phyloP scores from a whole-genome alignment of 2,888 invertebrate genomes.

The Leucania comma region DNA sequence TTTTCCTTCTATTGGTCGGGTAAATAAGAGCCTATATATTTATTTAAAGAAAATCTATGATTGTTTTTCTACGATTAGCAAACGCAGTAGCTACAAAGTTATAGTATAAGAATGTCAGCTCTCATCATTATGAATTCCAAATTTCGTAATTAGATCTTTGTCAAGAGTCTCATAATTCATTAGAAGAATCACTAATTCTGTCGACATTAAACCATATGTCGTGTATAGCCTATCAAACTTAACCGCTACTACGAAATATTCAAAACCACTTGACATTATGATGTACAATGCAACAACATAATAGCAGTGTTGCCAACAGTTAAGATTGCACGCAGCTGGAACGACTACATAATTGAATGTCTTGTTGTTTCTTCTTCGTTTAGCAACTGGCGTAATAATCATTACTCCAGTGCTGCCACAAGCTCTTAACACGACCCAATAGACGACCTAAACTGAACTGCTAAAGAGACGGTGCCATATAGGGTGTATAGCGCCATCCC shows the following conservation, averaged over 20 bases:
- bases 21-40: too few relatives aligned
- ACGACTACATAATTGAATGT: constrained; percentile 50
- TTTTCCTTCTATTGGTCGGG: neutral
- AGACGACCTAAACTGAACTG: too few relatives aligned
- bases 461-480: too few relatives aligned
- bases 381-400: constrained; percentile 1
- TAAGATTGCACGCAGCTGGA: constrained; percentile 47
- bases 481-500: too few relatives aligned
- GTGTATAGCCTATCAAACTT: constrained; percentile 9
- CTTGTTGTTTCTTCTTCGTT: constrained; percentile 29
- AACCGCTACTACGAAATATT: constrained; percentile 36
- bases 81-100: too few relatives aligned
- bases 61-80: neutral
- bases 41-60: neutral
- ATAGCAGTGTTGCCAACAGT: constrained; percentile 52
- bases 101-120: too few relatives aligned
- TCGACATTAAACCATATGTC: neutral
- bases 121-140: too few relatives aligned
- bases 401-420: neutral
- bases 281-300: constrained; percentile 52
- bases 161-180: neutral
- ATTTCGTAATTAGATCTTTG: neutral
- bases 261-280: constrained; percentile 51
- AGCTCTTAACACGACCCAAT: too few relatives aligned
- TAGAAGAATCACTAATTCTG: neutral